Evolutionary conservation across 2,797 vertebrate genomes (phyloP).

Genomic region (Arctocebus calabarensis): DNA sequence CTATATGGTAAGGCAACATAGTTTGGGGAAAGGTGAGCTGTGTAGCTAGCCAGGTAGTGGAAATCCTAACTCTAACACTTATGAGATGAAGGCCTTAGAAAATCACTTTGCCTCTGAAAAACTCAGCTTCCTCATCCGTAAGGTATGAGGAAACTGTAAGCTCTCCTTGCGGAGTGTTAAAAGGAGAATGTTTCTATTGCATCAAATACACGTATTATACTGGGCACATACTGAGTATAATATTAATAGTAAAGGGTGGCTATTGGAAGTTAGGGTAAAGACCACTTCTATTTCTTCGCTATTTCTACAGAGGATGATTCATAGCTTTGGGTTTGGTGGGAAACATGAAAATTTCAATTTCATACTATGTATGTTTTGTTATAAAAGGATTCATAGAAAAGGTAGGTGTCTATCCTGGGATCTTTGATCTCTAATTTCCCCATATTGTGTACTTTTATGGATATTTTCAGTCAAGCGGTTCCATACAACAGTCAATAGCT

Average conservation of each 20-base stretch:
- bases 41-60: neutral
- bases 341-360: slow-evolving; percentile 32
- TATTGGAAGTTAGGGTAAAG: neutral
- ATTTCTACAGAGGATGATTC: slow-evolving; percentile 16
- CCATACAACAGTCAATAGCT: neutral
- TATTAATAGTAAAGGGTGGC: neutral
- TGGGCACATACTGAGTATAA: neutral
- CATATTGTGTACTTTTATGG: neutral
- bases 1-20: neutral
- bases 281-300: neutral
- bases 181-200: neutral
- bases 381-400: slow-evolving; percentile 21
- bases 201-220: neutral
- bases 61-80: neutral
- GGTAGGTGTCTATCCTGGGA: neutral
- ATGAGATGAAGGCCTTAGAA: neutral
- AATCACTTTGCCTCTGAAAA: neutral
- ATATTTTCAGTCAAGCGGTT: neutral
- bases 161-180: neutral
- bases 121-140: neutral
- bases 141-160: neutral
- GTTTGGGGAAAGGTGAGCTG: neutral
- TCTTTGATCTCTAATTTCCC: slow-evolving; percentile 12
- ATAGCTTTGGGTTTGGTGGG: slow-evolving; percentile 36
- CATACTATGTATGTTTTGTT: neutral